Percentiles rank a stretch among this genome's conserved stretches.
Conservation (phyloP, 2,888 invertebrate species). For the Choristoneura rosaceana region DNA sequence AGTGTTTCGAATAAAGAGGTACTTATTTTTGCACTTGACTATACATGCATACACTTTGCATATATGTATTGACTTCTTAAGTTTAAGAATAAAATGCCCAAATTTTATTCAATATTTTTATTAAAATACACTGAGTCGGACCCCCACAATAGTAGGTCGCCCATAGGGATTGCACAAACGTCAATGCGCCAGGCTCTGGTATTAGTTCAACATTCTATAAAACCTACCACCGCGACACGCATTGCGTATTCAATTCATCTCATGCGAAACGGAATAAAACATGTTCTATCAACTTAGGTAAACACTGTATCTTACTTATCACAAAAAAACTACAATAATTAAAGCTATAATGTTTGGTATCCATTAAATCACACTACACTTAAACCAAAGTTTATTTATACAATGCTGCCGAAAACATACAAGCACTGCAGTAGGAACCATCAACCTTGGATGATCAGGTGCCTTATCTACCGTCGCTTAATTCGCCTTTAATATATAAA, state of each 20-base stretch:
- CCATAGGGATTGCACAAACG: slow-evolving; percentile 30
- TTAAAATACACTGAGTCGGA: slow-evolving; percentile 29
- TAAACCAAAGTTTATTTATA: slow-evolving; percentile 17
- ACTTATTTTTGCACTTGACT: no score
- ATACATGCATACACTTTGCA: no score
- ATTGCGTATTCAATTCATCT: not conserved
- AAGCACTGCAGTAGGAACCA: slow-evolving; percentile 33
- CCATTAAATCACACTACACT: slow-evolving; percentile 35
- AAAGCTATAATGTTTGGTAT: slow-evolving; percentile 42
- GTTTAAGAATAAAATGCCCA: not conserved
- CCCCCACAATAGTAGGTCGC: slow-evolving; percentile 35
- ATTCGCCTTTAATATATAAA: slow-evolving; percentile 7
- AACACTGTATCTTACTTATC: slow-evolving; percentile 26
- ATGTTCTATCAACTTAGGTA: slow-evolving; percentile 16
- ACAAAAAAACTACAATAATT: slow-evolving; percentile 38
- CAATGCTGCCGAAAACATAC: slow-evolving; percentile 25
- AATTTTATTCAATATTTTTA: slow-evolving; percentile 20
- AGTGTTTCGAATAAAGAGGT: no score
- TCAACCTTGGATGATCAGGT: slow-evolving; percentile 23
- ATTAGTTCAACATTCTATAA: not conserved
- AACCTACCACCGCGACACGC: slow-evolving; percentile 11
- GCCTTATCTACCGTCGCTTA: slow-evolving; percentile 4
- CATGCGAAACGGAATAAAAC: slow-evolving; percentile 29
- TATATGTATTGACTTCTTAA: no score
- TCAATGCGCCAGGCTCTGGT: not conserved